A percentile compares a stretch with the other conserved stretches of the same genome.
Evolutionary conservation across 2,113 vertebrate genomes (phyloP).

Genomic region (Myrmecophaga tridactyla): DNA sequence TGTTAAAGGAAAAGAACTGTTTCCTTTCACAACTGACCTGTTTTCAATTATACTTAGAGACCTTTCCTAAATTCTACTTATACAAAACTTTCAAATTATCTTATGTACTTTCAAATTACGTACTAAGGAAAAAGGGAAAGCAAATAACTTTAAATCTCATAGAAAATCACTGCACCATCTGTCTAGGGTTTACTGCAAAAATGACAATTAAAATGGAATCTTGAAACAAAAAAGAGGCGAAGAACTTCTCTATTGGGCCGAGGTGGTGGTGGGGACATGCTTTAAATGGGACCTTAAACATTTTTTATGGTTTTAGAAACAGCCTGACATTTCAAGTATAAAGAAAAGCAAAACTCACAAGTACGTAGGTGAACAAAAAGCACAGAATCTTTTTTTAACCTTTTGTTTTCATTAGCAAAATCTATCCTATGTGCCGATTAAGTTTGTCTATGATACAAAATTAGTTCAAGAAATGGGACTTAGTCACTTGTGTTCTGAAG

Average conservation of each 20-base stretch:
- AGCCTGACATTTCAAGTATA: slow-evolving; percentile 62
- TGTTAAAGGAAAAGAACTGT: neutral
- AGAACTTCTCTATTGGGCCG: slow-evolving; percentile 71
- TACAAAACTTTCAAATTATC: slow-evolving; percentile 60
- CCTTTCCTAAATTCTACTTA: slow-evolving; percentile 36
- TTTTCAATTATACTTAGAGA: slow-evolving; percentile 58
- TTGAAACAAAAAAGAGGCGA: slow-evolving; percentile 57
- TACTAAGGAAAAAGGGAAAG: slow-evolving; percentile 26
- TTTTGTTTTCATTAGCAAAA: slow-evolving; percentile 59
- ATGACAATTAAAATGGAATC: slow-evolving; percentile 64
- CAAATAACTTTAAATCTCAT: slow-evolving; percentile 62
- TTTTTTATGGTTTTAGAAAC: slow-evolving; percentile 54
- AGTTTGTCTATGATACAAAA: neutral
- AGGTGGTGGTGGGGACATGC: slow-evolving; percentile 65
- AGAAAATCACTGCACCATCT: slow-evolving; percentile 73
- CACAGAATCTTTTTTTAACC: slow-evolving; percentile 46
- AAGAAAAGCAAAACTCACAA: slow-evolving; percentile 57
- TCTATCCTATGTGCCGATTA: neutral
- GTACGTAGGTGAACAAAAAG: slow-evolving; percentile 48
- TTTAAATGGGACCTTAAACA: slow-evolving; percentile 50
- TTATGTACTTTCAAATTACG: slow-evolving; percentile 57
- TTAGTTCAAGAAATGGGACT: neutral
- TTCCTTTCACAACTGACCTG: slow-evolving; percentile 48
- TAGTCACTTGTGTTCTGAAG: neutral
- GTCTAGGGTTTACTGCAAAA: slow-evolving; percentile 67